Percentiles rank a stretch among this genome's conserved stretches.
phyloP scores from a whole-genome alignment of 2,113 vertebrate species.

The Rousettus leschenaultii region DNA sequence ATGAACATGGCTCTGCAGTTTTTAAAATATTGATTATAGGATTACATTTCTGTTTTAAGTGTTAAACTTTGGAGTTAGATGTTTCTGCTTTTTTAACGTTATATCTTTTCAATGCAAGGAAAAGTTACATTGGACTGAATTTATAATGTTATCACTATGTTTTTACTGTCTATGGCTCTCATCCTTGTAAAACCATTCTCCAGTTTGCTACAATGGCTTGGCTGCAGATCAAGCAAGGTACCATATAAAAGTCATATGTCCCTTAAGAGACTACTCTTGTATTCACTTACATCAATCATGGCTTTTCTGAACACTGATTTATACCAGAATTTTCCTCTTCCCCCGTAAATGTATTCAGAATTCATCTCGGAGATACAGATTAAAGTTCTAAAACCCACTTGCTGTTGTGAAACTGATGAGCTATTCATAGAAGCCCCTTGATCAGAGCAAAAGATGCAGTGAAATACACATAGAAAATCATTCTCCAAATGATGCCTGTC shows the following conservation, averaged over 20 bases:
- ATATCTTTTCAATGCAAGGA: not conserved
- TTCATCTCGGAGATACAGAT: constrained; percentile 26
- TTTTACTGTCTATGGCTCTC: not conserved
- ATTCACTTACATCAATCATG: constrained; percentile 44
- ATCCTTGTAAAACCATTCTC: not conserved
- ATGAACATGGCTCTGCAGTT: not conserved
- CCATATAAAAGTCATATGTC: not conserved
- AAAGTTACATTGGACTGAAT: not conserved
- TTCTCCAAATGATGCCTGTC: constrained; percentile 13
- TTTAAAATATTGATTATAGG: not conserved
- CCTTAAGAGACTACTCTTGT: constrained; percentile 18
- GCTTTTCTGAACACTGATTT: constrained; percentile 56
- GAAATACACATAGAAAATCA: not conserved
- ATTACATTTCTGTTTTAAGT: constrained; percentile 4
- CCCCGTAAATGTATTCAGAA: constrained; percentile 46
- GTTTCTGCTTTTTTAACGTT: not conserved
- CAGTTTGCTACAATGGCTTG: not conserved
- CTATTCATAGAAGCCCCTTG: constrained; percentile 48
- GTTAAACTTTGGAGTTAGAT: not conserved
- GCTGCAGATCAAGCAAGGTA: not conserved
- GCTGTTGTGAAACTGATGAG: constrained; percentile 49
- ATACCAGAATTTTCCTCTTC: not conserved
- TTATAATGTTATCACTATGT: not conserved
- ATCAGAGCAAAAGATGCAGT: constrained; percentile 7
- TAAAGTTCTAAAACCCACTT: constrained; percentile 62